Percentiles rank a stretch among this genome's conserved stretches.
Evolutionary conservation across 53 echinoderm and acorn worm genomes (phyloP).

Genomic region (Paelopatides confundens): DNA sequence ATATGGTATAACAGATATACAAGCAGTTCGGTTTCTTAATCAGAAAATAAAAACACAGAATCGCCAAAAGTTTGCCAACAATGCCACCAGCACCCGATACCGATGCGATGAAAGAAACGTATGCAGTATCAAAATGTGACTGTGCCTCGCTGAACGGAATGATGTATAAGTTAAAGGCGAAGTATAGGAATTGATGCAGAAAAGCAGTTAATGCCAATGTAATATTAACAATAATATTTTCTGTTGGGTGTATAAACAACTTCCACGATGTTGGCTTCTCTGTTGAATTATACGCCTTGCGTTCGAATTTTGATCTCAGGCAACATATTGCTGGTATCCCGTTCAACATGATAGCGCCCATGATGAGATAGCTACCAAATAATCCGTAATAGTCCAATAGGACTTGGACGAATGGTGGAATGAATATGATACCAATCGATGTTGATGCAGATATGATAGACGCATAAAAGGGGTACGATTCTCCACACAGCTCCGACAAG

Average conservation of each 20-base stretch:
- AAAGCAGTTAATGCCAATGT: background rate
- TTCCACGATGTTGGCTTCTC: background rate
- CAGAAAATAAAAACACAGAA: background rate
- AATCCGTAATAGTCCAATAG: background rate
- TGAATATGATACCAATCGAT: background rate
- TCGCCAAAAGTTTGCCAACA: background rate
- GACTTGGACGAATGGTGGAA: background rate
- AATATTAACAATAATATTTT: background rate
- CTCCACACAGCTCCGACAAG: background rate
- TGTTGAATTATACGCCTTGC: background rate
- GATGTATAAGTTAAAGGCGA: constrained; percentile 28
- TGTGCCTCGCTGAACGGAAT: background rate
- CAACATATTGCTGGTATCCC: background rate
- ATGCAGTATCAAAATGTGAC: background rate
- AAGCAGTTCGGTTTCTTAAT: background rate
- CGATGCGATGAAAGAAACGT: constrained; percentile 1
- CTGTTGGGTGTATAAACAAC: background rate
- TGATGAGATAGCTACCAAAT: background rate
- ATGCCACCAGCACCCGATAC: background rate
- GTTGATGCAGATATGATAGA: background rate
- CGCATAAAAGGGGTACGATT: background rate
- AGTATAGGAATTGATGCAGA: constrained; percentile 5
- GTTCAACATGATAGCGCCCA: background rate
- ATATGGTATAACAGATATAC: background rate
- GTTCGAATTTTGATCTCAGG: background rate